Base-by-base conservation (phyloP, 2,113 vertebrate species). In the Acrocephalus arundinaceus region DNA sequence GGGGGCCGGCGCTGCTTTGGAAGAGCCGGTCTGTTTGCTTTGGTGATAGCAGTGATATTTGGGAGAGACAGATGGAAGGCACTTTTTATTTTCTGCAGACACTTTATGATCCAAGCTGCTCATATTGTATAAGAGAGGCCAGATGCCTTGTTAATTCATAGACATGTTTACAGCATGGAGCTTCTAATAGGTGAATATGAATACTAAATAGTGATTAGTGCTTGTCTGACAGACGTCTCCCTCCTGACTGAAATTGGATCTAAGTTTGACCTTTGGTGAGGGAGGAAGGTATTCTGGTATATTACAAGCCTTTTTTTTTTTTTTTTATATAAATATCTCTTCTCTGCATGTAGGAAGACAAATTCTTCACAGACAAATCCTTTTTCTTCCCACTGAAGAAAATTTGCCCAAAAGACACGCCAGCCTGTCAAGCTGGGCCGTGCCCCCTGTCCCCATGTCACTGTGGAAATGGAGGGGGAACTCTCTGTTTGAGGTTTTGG, bases 61-160 rank as follows among this genome's bases (percentile, higher is more conserved):
- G 95, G 97, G 94, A 96, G 96, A 97, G 97, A 97, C 97, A 97
- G 97, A 97, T 97, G 97, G 97, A 97, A 97, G 97, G 94, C 95
- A 96, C 97, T 97, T 97, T 97, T 97, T 97, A 97, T 97, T 97
- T 97, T 95, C 97, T 95, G 94, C 96, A 97, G 97, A 97, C 96
- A 97, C 97, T 97, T 97, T 95, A 97, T 97, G 97, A 97, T 97
- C 97, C 97, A 97, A 97, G 96, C 96, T 97, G 97, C 95, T 97
- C 97, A 97, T 96, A 97, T 97, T 97, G 97, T 97, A 96, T 94
- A 96, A 97, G 96, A 97, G 97, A 96, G 97, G 97, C 97, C 97
- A 97, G 97, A 97, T 97, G 97, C 97, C 97, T 97, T 97, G 97
- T 97, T 97, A 97, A 97, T 97, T 97, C 97, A 97, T 96, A 97